Evolutionary conservation across 2,797 vertebrate genomes (phyloP), one percentile per base, ranked within the genome.

Genomic region (Sebastiscus albofasciatus): DNA sequence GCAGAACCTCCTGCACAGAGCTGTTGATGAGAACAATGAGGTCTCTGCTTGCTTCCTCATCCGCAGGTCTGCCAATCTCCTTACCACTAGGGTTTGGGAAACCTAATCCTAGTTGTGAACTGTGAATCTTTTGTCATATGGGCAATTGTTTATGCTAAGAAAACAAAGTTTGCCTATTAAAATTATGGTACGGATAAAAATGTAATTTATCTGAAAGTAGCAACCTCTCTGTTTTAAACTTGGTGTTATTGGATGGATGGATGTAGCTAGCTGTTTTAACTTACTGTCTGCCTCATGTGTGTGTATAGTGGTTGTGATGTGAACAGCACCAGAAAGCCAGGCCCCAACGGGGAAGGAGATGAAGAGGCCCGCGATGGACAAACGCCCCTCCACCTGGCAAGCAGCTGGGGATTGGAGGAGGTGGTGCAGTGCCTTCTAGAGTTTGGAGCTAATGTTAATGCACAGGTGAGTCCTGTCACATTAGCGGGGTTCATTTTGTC

Each of bases 391-490:
- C 99, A 99, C 86, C 90, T 99, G 92, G 99, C 98, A n/a, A 96
- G 97, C 79, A 98, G 92, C 80, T 99, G 98, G 99, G 99, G 99
- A 0, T 91, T 98, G 67, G 98, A 99, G 82, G 98, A 99, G 81
- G 97, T 97, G n/a, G 96, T 97, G 31, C 98, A 99, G 95, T 99
- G 98, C 96, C 98, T 99, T 95, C 90, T 99, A 89, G 99, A 99
- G 92, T 99, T 99, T 80, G 97, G 97, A 89, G 98, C 98, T 77
- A 99, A 97, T 79, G 99, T 99, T 61, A 99, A 99, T 36, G 95
- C 97, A 83, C 99, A 99, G 97, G 98, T 99, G 71, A 12, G 90
- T 82, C 56, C 24, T 13, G 22, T 59, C n/a, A 59, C 27, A 33
- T 27, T 2, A 22, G 1, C 2, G 20, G 16, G 20, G 11, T 27